These are phyloP conservation scores for Dromococcyx pavoninus DNA, from an alignment of 2,797 vertebrate genomes.

Conservation along the genomic window DNA sequence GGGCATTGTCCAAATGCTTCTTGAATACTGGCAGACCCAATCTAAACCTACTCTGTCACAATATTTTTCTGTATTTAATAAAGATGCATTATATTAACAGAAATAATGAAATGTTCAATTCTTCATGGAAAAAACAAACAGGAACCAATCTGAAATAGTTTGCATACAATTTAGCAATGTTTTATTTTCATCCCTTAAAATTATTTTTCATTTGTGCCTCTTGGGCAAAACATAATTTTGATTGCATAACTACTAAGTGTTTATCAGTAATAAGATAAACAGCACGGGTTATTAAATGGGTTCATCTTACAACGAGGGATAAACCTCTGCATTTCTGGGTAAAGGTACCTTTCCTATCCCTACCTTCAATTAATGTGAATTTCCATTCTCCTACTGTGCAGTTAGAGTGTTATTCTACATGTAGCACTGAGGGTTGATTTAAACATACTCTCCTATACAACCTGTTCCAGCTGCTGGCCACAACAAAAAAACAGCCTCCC, in stretches of 20 bases:
- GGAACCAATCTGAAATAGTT: not conserved
- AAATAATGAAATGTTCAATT: not conserved
- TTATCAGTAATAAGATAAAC: slow-evolving; percentile 8
- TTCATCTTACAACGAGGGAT: not conserved
- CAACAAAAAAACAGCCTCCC: not conserved
- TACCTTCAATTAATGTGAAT: not conserved
- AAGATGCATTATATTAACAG: not conserved
- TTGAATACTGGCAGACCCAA: too few relatives aligned
- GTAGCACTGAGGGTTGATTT: not conserved
- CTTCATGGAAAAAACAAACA: not conserved
- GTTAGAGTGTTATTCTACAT: not conserved
- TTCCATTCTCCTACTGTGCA: not conserved
- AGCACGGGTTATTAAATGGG: not conserved
- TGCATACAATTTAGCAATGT: not conserved
- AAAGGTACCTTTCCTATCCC: not conserved
- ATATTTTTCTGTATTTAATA: not conserved
- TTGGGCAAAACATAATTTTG: slow-evolving; percentile 15
- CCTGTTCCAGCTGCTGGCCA: not conserved
- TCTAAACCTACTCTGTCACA: too few relatives aligned
- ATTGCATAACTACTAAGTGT: not conserved
- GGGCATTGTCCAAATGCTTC: too few relatives aligned
- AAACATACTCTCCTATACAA: not conserved
- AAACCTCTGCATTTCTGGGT: not conserved
- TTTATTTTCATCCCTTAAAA: slow-evolving; percentile 7
- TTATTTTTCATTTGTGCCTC: slow-evolving; percentile 4